A percentile compares a stretch with the other conserved stretches of the same genome.
Conservation (phyloP, 1,140 invertebrate genomes). For the Drosophila pseudoobscura region DNA sequence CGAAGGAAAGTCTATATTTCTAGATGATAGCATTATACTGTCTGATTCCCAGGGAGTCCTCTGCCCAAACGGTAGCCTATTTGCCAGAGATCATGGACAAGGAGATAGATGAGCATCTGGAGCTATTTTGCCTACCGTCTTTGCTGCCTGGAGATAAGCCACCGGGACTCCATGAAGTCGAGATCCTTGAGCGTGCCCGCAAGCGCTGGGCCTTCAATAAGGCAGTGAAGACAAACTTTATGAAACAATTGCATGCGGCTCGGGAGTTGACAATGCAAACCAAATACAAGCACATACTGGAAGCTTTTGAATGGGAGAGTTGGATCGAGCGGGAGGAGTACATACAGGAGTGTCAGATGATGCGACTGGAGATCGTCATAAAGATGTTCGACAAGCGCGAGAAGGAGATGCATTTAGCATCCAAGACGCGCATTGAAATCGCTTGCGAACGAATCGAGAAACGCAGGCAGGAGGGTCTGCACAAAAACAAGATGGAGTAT, state of each 20-base stretch:
- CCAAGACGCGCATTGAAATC: slow-evolving; percentile 81
- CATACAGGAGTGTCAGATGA: slow-evolving; percentile 86
- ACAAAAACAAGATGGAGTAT: slow-evolving; percentile 78
- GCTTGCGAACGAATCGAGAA: slow-evolving; percentile 76
- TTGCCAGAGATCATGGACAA: slow-evolving; percentile 84
- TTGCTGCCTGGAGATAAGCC: slow-evolving; percentile 54
- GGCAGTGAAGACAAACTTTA: slow-evolving; percentile 58
- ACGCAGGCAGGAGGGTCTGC: slow-evolving; percentile 79
- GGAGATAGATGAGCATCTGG: slow-evolving; percentile 42
- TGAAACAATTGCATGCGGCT: slow-evolving; percentile 26
- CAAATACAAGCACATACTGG: slow-evolving; percentile 49
- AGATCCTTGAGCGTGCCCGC: slow-evolving; percentile 73
- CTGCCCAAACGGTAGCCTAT: slow-evolving; percentile 89
- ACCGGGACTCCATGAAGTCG: slow-evolving; percentile 72
- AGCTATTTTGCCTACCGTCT: slow-evolving; percentile 64
- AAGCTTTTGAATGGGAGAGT: slow-evolving; percentile 82
- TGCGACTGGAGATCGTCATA: slow-evolving; percentile 85
- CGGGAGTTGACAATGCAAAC: slow-evolving; percentile 33
- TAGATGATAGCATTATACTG: background rate
- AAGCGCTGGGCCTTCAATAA: slow-evolving; percentile 76
- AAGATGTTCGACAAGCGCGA: slow-evolving; percentile 82
- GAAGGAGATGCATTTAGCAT: slow-evolving; percentile 75
- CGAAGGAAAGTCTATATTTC: background rate
- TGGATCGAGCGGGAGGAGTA: slow-evolving; percentile 83
- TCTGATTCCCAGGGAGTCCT: slow-evolving; percentile 85